Base-by-base conservation (phyloP, 2,888 invertebrate genomes). In the Tuta absoluta region DNA sequence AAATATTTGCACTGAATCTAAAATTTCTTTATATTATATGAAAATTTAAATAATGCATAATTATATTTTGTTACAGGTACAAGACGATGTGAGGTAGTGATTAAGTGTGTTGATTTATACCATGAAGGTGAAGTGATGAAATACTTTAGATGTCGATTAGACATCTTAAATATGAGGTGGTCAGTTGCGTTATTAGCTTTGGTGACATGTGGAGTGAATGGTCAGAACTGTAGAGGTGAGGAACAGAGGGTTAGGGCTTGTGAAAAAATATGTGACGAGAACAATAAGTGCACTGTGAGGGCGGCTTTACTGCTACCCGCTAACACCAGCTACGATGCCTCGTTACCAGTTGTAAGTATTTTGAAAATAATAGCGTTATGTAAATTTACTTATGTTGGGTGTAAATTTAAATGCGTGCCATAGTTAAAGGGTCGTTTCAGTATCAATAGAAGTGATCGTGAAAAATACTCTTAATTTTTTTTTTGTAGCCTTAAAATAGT, bases 271-370 rank as follows among this genome's bases (percentile, higher is more conserved):
- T 93, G 93, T 71, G 87, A 87, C 68, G 77, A 73, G 1, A 75
- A 85, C 48, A 91, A 89, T 5, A 80, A 77, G 5, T 96, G 96
- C 76, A 93, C 92, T 56, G 90, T 96, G 51, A 90, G 94, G 62
- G 94, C 94, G 0, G 94, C 94, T 1, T 86, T 96, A 21, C 84
- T 96, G 67, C 80, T 96, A 65, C 95, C 96, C 0, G 91, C 92
- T 63, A 93, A 93, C 73, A 85, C 90, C 24, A 80, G 81, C 0
- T 92, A 90, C 60, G 89, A 92, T 68, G 94, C 92, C 19, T 94
- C 92, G 65, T 81, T 92, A 77, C 84, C 88, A 14, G 91, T 83
- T 72, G 93, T 93, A 68, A 86, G 91, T 85, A 75, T 65, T 23
- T 45, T 4, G 17, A 33, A 45, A 45, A 45, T 41, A 45, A 45